phyloP scores from a whole-genome alignment of 2,888 invertebrate genomes.

The Amphipoea lucens region DNA sequence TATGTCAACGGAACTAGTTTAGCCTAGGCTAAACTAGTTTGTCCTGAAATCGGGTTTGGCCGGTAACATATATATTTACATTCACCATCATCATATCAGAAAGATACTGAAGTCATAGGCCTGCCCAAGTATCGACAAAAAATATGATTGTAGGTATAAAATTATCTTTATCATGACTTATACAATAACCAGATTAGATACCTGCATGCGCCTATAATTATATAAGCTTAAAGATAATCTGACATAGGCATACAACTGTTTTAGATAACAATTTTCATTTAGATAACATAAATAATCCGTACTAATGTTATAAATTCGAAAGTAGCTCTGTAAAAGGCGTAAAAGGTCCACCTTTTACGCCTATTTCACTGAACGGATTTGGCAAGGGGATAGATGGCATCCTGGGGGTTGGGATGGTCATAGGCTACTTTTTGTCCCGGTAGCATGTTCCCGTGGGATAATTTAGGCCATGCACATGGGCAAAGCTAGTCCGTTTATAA shows the following conservation, averaged over 20 bases:
- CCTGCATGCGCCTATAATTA: background rate
- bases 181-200: conserved; percentile 28
- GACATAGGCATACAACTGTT: conserved; percentile 5
- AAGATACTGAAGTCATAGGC: background rate
- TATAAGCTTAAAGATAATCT: conserved; percentile 11
- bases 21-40: too few relatives aligned
- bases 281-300: background rate
- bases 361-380: background rate
- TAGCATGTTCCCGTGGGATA: background rate
- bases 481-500: background rate
- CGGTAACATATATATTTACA: background rate
- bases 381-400: background rate
- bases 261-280: background rate
- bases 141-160: background rate
- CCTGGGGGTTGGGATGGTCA: too few relatives aligned
- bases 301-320: background rate
- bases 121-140: background rate
- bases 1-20: too few relatives aligned
- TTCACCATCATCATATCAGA: background rate
- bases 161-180: background rate
- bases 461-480: background rate
- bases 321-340: too few relatives aligned
- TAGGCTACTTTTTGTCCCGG: background rate
- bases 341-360: background rate
- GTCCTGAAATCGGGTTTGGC: too few relatives aligned